Conservation (phyloP, 2,113 vertebrate species). For the Melanerpes aurifrons region DNA sequence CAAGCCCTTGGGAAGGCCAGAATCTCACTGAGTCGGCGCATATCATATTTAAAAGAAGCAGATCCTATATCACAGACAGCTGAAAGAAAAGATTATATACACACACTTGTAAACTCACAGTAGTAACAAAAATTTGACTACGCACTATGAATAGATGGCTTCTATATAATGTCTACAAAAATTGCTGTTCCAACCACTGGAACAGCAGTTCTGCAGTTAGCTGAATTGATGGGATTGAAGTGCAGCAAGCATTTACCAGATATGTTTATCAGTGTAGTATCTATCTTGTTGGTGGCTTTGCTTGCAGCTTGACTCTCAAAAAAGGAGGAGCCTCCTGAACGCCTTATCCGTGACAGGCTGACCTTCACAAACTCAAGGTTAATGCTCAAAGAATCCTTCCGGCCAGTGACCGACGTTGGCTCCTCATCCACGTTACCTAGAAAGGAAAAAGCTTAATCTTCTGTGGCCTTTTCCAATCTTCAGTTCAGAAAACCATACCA, state of each 20-base stretch:
- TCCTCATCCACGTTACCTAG: conserved; percentile 94
- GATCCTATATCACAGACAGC: conserved; percentile 99
- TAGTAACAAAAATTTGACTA: not conserved
- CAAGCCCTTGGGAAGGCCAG: conserved; percentile 96
- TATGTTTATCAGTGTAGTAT: conserved; percentile 97
- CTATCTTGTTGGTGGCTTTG: conserved; percentile 91
- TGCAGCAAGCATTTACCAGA: conserved; percentile 83
- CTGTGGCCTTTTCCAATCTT: not conserved
- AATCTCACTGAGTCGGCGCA: conserved; percentile 97
- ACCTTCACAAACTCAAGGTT: conserved; percentile 99
- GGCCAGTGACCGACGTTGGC: conserved; percentile 92
- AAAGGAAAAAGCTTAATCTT: not conserved
- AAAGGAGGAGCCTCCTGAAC: conserved; percentile 90
- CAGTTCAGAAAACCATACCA: not conserved
- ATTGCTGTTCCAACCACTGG: not conserved
- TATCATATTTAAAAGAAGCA: conserved; percentile 98
- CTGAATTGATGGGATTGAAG: not conserved
- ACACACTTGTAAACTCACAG: not conserved
- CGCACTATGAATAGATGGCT: not conserved
- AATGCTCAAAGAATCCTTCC: conserved; percentile 98
- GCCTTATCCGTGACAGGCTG: conserved; percentile 93
- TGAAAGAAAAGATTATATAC: conserved; percentile 49
- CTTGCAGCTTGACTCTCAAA: conserved; percentile 86
- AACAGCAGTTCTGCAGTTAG: not conserved
- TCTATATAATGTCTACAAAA: not conserved